Evolutionary conservation across 2,888 invertebrate genomes (phyloP), one percentile per base, ranked within the genome.

Genomic region (Podabrus alpinus): DNA sequence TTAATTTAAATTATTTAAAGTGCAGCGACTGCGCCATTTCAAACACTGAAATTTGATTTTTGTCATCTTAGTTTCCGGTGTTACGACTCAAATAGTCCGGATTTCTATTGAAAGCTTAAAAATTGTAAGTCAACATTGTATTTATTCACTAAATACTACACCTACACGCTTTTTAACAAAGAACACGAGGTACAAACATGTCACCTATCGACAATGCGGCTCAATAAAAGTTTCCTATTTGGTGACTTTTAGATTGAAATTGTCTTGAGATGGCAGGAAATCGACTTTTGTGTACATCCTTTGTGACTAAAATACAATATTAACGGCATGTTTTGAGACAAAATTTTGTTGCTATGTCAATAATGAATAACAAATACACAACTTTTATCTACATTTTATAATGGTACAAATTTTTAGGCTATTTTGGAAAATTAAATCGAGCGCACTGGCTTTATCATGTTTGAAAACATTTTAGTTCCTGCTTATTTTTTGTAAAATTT

Each of bases 121-220:
- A 77, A 77, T 75, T 75, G 73, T 77, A 77, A 77, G 77, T 77
- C 77, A 77, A 77, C 75, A 77, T 72, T 69, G 73, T 72, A 77
- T 77, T 75, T 66, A 71, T 77, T 75, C 71, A 68, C 72, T 72
- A 77, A 75, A 72, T 74, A 75, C 67, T 29, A 75, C 78, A 77
- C 78, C 78, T 77, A 78, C 78, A 79, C 74, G 71, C 73, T 74
- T 74, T 75, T 76, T 72, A 73, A 80, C 77, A 80, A 79, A 77
- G 75, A 78, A 81, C 81, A 80, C 81, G 81, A 81, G 81, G 80
- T 79, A 80, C 82, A 82, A 80, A 82, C 80, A 80, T 77, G 72
- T 73, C 78, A 75, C 66, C 69, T 76, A 68, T 72, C 59, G 66
- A 75, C 68, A 75, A 75, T 73, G 73, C 73, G 60, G 66, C 24